A percentile compares a stretch with the other conserved stretches of the same genome.
Evolutionary conservation across 2,113 vertebrate species (phyloP).

Genomic region (Platysteira castanea): DNA sequence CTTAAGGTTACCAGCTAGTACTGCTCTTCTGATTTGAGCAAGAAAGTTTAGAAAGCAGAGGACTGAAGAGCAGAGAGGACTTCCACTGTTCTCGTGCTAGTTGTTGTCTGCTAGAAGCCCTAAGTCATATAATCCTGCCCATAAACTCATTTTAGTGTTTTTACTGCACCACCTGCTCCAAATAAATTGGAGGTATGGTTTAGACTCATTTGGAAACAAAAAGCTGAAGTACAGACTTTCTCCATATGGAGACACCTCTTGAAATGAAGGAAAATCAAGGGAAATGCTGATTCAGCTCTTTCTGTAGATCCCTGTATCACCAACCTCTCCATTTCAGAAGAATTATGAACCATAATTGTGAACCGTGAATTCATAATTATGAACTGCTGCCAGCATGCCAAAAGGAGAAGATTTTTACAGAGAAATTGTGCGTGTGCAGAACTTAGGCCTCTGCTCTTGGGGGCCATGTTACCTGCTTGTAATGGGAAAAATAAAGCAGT

Average conservation of each 20-base stretch:
- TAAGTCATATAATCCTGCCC: background rate
- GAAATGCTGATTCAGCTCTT: background rate
- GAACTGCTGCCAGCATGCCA: background rate
- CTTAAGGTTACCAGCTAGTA: background rate
- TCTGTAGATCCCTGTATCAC: background rate
- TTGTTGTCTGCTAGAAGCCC: background rate
- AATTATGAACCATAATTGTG: background rate
- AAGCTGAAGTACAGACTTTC: background rate
- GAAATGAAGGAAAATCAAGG: background rate
- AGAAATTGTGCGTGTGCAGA: background rate
- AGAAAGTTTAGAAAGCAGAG: background rate
- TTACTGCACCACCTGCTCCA: background rate
- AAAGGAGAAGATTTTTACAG: background rate
- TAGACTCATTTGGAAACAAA: background rate
- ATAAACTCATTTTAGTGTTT: background rate
- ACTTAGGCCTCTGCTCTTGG: background rate
- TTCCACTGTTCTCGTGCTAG: background rate
- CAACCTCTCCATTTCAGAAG: background rate
- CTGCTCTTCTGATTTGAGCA: background rate
- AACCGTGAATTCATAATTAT: background rate
- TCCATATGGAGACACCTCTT: background rate
- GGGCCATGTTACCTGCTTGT: background rate
- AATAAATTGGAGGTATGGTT: background rate
- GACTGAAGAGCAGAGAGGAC: background rate
- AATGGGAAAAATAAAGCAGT: background rate